phyloP scores from a whole-genome alignment of 1,140 invertebrate species.

The Heterodera carotae region DNA sequence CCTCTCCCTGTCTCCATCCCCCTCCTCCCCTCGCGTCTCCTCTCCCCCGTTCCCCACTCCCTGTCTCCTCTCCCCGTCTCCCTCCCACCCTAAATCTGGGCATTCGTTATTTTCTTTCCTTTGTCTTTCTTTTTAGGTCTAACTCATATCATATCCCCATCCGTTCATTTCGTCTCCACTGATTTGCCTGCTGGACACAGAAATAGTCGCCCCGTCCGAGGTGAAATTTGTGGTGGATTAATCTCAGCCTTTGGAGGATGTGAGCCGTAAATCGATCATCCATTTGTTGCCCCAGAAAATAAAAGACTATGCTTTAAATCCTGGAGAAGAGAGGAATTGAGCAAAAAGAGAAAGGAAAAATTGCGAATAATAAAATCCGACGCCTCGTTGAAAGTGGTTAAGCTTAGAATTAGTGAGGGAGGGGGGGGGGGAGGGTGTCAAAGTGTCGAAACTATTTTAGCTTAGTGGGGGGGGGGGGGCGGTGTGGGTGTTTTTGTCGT shows the following conservation, averaged over 20 bases:
- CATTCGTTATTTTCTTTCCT: no score
- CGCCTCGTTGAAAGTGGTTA: no score
- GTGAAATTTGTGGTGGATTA: not conserved
- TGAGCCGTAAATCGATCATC: conserved; percentile 20
- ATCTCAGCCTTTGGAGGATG: not conserved
- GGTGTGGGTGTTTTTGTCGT: no score
- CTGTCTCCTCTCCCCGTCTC: no score
- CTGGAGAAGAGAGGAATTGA: not conserved
- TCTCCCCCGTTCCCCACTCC: not conserved
- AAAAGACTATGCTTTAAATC: not conserved
- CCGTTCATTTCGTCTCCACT: not conserved
- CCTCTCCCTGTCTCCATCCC: no score
- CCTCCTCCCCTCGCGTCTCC: no score
- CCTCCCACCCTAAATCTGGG: no score
- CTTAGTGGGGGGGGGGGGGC: no score
- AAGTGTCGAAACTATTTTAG: not conserved
- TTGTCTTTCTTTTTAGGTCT: no score
- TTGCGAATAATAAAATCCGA: not conserved
- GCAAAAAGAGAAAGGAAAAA: not conserved
- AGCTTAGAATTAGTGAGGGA: no score
- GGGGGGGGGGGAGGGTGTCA: no score
- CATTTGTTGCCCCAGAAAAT: conserved; percentile 2
- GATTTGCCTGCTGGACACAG: no score
- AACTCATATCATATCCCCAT: not conserved
- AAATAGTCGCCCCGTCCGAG: not conserved